phyloP scores from a whole-genome alignment of 2,888 invertebrate genomes.

The Watsonalla cultraria region DNA sequence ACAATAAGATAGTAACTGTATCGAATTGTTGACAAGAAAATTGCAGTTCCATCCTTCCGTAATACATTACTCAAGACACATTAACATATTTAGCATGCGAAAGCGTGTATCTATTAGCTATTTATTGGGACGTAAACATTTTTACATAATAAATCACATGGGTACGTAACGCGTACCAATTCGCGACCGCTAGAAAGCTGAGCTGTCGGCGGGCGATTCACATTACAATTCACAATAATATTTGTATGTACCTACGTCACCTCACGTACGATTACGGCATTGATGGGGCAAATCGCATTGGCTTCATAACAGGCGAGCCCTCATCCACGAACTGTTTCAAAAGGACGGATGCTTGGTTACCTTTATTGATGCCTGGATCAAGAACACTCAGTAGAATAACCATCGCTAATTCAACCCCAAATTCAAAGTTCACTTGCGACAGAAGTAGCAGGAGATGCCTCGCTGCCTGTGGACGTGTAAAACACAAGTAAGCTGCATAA shows the following conservation, averaged over 20 bases:
- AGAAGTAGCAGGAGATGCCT: too few species aligned
- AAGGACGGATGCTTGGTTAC: too few species aligned
- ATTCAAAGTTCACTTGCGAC: too few species aligned
- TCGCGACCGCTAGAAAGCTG: slow-evolving; percentile 5
- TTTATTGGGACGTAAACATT: slow-evolving; percentile 2
- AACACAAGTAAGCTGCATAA: too few species aligned
- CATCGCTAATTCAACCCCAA: too few species aligned
- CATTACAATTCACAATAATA: slow-evolving; percentile 28
- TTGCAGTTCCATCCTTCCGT: not conserved
- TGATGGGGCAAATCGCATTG: not conserved
- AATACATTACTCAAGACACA: not conserved
- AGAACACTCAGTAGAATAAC: too few species aligned
- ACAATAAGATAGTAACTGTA: not conserved
- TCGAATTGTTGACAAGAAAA: too few species aligned
- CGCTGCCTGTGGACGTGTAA: too few species aligned
- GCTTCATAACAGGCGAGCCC: too few species aligned
- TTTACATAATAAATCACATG: slow-evolving; percentile 11
- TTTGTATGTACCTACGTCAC: slow-evolving; percentile 12
- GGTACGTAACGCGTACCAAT: not conserved
- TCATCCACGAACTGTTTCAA: too few species aligned
- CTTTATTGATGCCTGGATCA: too few species aligned
- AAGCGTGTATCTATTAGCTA: not conserved
- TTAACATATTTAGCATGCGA: not conserved
- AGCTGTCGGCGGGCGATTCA: slow-evolving; percentile 30
- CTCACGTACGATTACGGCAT: slow-evolving; percentile 7